A percentile compares a stretch with the other conserved stretches of the same genome.
Evolutionary conservation across 2,113 vertebrate genomes (phyloP).

Genomic region (Gnathonemus echidnorhynchus): DNA sequence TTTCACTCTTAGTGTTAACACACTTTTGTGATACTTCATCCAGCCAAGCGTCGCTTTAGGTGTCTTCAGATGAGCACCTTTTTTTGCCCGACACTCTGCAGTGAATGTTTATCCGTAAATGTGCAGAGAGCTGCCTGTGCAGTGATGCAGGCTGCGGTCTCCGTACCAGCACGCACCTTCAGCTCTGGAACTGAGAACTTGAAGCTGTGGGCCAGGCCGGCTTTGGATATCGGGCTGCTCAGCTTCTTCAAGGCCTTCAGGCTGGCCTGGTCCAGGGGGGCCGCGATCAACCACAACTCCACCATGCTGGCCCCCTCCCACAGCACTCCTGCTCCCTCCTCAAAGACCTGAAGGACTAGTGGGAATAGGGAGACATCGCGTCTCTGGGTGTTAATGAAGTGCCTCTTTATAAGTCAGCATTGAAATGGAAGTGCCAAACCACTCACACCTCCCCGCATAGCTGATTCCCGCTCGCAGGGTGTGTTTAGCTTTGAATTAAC

Average conservation of each 20-base stretch:
- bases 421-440: background rate
- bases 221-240: conserved; percentile 71
- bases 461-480: background rate
- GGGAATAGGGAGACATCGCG: background rate
- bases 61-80: background rate
- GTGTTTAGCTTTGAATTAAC: background rate
- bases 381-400: background rate
- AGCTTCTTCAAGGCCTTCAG: conserved; percentile 77
- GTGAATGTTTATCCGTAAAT: background rate
- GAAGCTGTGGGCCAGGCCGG: conserved; percentile 71
- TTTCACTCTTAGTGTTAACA: background rate
- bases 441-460: background rate
- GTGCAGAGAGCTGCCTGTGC: background rate
- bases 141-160: background rate
- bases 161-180: conserved; percentile 64
- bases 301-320: conserved; percentile 58
- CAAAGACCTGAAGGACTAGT: conserved; percentile 23
- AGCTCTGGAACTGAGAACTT: conserved; percentile 86
- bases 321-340: conserved; percentile 1
- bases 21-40: background rate
- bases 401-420: background rate
- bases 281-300: conserved; percentile 88
- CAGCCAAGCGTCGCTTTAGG: background rate
- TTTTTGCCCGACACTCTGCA: background rate
- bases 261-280: conserved; percentile 82